Percentiles rank a stretch among this genome's conserved stretches.
Conservation (phyloP, 2,888 invertebrate species). For the Zhuqinia jingwanae region DNA sequence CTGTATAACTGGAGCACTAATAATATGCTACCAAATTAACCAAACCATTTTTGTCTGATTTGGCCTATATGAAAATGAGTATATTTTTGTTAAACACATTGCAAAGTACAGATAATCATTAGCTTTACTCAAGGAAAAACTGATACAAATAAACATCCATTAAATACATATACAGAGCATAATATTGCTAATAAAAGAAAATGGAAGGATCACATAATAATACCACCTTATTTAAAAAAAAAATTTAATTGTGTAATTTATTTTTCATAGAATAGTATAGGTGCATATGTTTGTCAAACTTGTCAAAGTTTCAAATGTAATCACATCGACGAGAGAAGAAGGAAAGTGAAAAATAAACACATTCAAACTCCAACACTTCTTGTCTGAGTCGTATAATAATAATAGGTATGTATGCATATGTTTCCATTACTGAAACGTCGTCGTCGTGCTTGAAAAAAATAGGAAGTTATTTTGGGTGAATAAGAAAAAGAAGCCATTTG, state of each 20-base stretch:
- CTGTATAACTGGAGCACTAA: neutral
- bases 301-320: constrained; percentile 45
- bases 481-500: neutral
- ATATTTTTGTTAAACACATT: too few relatives aligned
- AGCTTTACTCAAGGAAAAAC: too few relatives aligned
- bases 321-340: neutral
- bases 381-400: too few relatives aligned
- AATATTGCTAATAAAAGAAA: too few relatives aligned
- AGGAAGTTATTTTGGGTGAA: neutral
- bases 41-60: neutral
- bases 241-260: constrained; percentile 16
- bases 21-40: neutral
- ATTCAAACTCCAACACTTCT: constrained; percentile 21
- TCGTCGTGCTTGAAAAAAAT: constrained; percentile 10
- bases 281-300: constrained; percentile 4
- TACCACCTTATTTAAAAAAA: neutral
- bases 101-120: too few relatives aligned
- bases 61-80: too few relatives aligned
- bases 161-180: neutral
- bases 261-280: neutral
- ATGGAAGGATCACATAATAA: neutral
- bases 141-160: too few relatives aligned
- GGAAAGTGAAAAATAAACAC: neutral
- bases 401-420: too few relatives aligned
- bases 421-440: constrained; percentile 24